A percentile compares a stretch with the other conserved stretches of the same genome.
phyloP scores from a whole-genome alignment of 2,888 invertebrate genomes.

The Merodon equestris region DNA sequence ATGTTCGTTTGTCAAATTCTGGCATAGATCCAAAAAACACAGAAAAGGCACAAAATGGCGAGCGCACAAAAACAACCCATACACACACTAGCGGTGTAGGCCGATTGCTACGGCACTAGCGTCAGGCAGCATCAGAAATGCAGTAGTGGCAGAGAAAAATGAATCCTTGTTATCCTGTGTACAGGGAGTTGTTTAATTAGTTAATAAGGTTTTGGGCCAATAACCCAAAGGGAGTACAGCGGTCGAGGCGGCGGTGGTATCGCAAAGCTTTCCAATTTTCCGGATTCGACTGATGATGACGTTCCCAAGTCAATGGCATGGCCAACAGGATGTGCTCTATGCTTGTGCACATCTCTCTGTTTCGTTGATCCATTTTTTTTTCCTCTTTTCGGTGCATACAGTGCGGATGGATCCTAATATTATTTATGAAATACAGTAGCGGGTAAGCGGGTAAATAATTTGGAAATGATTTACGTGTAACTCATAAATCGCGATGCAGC shows the following conservation, averaged over 20 bases:
- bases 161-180: constrained; percentile 64
- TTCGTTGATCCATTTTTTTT: background rate
- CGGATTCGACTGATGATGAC: constrained; percentile 36
- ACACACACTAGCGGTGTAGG: constrained; percentile 28
- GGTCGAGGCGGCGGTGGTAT: background rate
- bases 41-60: constrained; percentile 57
- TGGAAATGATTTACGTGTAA: constrained; percentile 43
- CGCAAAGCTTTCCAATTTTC: constrained; percentile 57
- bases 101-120: no score
- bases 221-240: constrained; percentile 55
- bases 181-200: constrained; percentile 65
- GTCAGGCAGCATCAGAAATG: constrained; percentile 12
- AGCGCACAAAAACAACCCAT: constrained; percentile 38
- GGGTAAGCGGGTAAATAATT: constrained; percentile 46
- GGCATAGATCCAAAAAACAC: constrained; percentile 64
- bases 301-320: constrained; percentile 42
- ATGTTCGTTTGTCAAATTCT: constrained; percentile 68
- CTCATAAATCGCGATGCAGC: constrained; percentile 32
- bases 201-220: constrained; percentile 69
- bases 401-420: constrained; percentile 40
- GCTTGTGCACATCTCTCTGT: background rate
- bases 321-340: background rate
- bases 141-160: constrained; percentile 46
- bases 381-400: background rate
- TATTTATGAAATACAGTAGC: constrained; percentile 49